A percentile compares a stretch with the other conserved stretches of the same genome.
Conservation (phyloP, 2,888 invertebrate species). For the Agrochola lychnidis region DNA sequence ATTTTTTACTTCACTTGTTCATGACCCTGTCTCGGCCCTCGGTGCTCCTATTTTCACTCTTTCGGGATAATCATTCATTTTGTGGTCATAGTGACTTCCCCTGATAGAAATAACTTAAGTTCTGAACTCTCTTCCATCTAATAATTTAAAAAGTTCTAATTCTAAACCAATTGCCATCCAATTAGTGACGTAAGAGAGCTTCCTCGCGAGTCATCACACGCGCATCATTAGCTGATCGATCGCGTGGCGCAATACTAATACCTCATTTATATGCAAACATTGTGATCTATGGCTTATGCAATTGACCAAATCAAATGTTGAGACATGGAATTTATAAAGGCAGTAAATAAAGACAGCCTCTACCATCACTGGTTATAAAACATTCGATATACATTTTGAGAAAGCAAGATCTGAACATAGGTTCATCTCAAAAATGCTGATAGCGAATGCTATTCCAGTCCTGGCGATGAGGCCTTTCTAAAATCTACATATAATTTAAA, state of each 20-base stretch:
- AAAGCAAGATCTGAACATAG: no score
- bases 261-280: conserved; percentile 16
- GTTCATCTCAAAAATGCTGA: no score
- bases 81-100: background rate
- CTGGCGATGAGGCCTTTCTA: no score
- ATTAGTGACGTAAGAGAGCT: conserved; percentile 32
- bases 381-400: no score
- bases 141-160: background rate
- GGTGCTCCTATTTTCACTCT: no score
- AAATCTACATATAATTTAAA: no score
- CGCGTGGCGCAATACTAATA: conserved; percentile 22
- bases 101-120: background rate
- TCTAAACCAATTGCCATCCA: conserved; percentile 5
- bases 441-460: no score
- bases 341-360: no score
- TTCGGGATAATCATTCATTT: background rate
- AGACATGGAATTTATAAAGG: no score
- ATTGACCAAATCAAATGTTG: background rate
- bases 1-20: background rate
- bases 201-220: conserved; percentile 22
- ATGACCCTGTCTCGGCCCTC: background rate
- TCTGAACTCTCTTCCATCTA: background rate
- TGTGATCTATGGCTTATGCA: conserved; percentile 13
- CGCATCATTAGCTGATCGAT: conserved; percentile 29
- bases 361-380: no score